Evolutionary conservation across 2,888 invertebrate species (phyloP).

Genomic region (Aproaerema taeniolella): DNA sequence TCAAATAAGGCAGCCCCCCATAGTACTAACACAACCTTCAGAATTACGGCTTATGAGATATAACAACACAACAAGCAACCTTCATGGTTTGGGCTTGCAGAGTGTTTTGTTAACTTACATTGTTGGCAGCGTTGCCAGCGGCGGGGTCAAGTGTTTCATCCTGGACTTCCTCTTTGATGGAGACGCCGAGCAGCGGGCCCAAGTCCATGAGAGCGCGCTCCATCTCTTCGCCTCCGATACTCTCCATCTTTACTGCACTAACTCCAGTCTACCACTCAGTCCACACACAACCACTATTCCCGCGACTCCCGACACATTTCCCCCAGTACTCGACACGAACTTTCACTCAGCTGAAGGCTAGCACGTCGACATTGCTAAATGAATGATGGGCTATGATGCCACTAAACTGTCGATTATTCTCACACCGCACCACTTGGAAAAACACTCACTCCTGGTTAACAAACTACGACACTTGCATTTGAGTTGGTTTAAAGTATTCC

Average conservation of each 20-base stretch:
- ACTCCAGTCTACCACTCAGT: constrained; percentile 20
- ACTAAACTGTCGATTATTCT: too few species aligned
- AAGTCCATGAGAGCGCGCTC: constrained; percentile 70
- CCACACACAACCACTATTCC: constrained; percentile 25
- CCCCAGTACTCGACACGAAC: constrained; percentile 33
- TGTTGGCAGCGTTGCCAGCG: constrained; percentile 29
- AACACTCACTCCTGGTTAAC: too few species aligned
- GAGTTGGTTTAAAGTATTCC: too few species aligned
- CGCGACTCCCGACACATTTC: constrained; percentile 42
- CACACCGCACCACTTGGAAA: too few species aligned
- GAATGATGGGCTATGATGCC: constrained; percentile 46
- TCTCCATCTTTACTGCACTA: constrained; percentile 43
- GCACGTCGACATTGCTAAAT: constrained; percentile 63
- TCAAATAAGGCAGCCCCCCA: too few species aligned
- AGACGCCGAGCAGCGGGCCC: constrained; percentile 64
- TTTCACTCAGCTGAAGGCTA: constrained; percentile 57
- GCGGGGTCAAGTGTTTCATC: constrained; percentile 48
- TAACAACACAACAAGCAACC: too few species aligned
- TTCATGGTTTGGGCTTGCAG: too few species aligned
- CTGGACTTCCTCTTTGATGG: constrained; percentile 64
- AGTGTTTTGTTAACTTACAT: too few species aligned
- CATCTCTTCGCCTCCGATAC: constrained; percentile 63
- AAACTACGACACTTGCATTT: too few species aligned
- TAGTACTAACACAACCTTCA: too few species aligned
- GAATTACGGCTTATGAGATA: too few species aligned